A percentile compares a stretch with the other conserved stretches of the same genome.
phyloP scores from a whole-genome alignment of 2,113 vertebrate genomes.

The Alethe diademata region DNA sequence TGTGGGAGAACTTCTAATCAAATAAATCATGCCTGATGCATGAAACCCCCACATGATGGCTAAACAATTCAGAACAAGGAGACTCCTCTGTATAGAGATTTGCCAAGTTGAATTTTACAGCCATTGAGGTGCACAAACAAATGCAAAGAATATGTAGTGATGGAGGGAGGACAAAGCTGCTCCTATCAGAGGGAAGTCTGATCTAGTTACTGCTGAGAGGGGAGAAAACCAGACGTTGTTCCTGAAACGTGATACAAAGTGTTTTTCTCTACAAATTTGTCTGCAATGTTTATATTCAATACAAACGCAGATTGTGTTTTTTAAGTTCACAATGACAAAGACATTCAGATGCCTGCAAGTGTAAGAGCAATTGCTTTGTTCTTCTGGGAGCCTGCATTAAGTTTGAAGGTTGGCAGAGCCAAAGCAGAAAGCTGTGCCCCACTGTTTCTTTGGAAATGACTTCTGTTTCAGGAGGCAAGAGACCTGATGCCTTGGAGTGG shows the following conservation, averaged over 20 bases:
- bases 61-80: neutral
- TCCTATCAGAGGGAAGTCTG: neutral
- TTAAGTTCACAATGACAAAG: neutral
- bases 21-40: neutral
- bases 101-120: neutral
- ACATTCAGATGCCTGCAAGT: neutral
- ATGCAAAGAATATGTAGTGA: neutral
- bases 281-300: neutral
- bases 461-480: neutral
- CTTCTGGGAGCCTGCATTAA: neutral
- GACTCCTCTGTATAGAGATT: neutral
- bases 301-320: neutral
- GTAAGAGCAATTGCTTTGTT: neutral
- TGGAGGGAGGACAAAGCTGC: neutral
- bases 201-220: neutral
- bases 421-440: neutral
- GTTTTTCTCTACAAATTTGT: neutral
- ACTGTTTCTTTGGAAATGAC: neutral
- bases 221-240: neutral
- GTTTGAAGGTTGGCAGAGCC: neutral
- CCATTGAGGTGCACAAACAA: neutral
- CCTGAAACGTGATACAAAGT: neutral
- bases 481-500: neutral
- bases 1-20: neutral
- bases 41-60: neutral